phyloP scores from a whole-genome alignment of 2,113 vertebrate genomes.

The Macroglossus sobrinus region DNA sequence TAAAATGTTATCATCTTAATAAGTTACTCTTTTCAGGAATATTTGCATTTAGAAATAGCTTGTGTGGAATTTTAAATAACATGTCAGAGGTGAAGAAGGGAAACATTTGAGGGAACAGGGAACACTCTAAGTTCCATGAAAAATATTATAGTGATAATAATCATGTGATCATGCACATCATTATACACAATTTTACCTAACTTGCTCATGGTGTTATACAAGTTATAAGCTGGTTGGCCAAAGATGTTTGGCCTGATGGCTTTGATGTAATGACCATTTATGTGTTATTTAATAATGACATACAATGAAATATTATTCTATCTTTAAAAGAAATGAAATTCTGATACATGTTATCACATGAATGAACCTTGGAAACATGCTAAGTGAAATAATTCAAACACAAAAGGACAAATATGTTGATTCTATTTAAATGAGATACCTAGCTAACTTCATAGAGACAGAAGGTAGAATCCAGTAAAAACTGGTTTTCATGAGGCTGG shows the following conservation, averaged over 20 bases:
- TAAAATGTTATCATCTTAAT: background rate
- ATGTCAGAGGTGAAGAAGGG: background rate
- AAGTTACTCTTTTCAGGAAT: background rate
- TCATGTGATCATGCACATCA: background rate
- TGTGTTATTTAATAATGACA: background rate
- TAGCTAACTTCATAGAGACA: background rate
- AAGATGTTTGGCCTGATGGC: background rate
- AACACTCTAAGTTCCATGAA: background rate
- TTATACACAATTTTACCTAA: background rate
- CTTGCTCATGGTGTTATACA: background rate
- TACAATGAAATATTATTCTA: background rate
- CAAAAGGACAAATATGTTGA: background rate
- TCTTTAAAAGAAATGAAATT: background rate
- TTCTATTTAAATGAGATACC: background rate
- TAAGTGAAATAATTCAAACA: background rate
- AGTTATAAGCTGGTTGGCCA: background rate
- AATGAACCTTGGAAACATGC: background rate
- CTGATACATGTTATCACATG: background rate
- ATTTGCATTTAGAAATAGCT: background rate
- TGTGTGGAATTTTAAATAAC: background rate
- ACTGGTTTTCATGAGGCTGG: background rate
- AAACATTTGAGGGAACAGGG: background rate
- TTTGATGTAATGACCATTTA: background rate
- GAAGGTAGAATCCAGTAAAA: background rate
- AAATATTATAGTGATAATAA: background rate